phyloP scores from a whole-genome alignment of 2,888 invertebrate genomes.

The Pseudococcus longispinus region DNA sequence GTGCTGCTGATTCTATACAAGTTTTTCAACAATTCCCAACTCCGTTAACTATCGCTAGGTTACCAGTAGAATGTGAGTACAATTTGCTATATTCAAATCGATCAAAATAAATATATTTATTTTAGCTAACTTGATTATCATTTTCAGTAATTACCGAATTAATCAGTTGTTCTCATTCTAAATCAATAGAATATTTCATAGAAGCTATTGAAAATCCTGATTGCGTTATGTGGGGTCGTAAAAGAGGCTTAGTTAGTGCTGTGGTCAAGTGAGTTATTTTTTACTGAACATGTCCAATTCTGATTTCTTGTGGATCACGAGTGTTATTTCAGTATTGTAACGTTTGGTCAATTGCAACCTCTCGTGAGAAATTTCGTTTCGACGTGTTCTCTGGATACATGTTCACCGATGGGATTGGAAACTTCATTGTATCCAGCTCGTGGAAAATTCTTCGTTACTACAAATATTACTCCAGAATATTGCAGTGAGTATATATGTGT shows the following conservation, averaged over 20 bases:
- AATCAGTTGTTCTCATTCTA: conserved; percentile 71
- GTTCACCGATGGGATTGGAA: conserved; percentile 61
- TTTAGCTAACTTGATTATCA: neutral
- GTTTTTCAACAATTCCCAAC: conserved; percentile 59
- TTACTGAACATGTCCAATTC: neutral
- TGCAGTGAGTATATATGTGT: conserved; percentile 60
- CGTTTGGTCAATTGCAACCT: conserved; percentile 13
- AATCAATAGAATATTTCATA: conserved; percentile 69
- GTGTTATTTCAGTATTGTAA: neutral
- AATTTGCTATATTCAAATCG: neutral
- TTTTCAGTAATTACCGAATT: conserved; percentile 61
- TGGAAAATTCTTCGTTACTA: conserved; percentile 61
- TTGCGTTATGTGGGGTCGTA: conserved; percentile 67
- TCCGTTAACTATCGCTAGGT: conserved; percentile 60
- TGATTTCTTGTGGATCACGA: neutral
- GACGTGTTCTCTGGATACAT: conserved; percentile 60
- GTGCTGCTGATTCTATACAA: conserved; percentile 61
- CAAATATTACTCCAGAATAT: conserved; percentile 61
- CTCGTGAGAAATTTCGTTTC: conserved; percentile 34
- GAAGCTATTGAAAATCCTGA: conserved; percentile 67
- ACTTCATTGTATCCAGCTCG: conserved; percentile 60
- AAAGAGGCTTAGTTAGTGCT: conserved; percentile 53
- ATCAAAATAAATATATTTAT: too few relatives aligned
- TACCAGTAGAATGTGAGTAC: conserved; percentile 61
- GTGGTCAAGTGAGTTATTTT: neutral